phyloP scores from a whole-genome alignment of 2,797 vertebrate genomes.

The Macrochelys suwanniensis region DNA sequence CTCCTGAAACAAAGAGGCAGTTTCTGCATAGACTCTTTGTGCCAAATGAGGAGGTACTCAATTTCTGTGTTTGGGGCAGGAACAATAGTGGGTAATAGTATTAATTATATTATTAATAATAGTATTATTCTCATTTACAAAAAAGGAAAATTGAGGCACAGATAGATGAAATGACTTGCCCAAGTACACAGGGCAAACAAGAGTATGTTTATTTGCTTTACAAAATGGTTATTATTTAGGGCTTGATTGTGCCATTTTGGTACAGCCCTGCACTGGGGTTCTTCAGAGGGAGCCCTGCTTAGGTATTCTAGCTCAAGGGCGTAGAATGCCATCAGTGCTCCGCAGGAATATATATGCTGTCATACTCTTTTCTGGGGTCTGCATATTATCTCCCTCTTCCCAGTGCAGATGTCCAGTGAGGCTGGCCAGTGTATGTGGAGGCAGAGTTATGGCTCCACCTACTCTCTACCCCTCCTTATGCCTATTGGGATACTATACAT shows the following conservation, averaged over 20 bases:
- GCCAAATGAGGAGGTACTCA: background rate
- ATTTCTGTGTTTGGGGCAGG: background rate
- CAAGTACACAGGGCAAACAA: background rate
- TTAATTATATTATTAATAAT: background rate
- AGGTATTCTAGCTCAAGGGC: accelerated
- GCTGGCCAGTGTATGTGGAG: background rate
- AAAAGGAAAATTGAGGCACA: background rate
- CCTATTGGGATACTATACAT: background rate
- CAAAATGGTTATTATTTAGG: background rate
- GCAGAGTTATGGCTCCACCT: background rate
- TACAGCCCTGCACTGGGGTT: background rate
- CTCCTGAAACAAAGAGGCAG: background rate
- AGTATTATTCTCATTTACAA: background rate
- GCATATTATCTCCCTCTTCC: background rate
- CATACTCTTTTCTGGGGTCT: background rate
- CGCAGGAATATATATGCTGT: background rate
- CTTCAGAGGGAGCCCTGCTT: background rate
- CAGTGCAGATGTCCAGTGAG: background rate
- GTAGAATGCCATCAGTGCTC: background rate
- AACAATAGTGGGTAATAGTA: background rate
- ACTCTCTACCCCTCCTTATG: background rate
- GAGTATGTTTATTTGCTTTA: background rate
- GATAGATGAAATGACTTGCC: background rate
- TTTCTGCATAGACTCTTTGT: background rate
- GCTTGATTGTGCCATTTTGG: background rate